phyloP scores from a whole-genome alignment of 1,140 invertebrate genomes.

The Brachionus asplanchnoidis region DNA sequence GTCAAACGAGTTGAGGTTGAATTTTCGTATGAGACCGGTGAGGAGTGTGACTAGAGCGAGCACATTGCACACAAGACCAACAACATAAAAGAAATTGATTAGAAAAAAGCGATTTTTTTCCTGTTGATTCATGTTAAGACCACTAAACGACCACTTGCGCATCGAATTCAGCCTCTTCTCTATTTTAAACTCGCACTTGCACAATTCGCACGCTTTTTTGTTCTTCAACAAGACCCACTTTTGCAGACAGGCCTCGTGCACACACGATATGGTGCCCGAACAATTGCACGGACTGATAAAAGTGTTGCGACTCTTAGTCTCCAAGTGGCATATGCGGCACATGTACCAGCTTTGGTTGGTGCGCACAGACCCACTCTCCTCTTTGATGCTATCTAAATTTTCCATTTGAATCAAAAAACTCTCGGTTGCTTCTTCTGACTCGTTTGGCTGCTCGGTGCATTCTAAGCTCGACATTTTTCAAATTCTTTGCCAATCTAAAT shows the following conservation, averaged over 20 bases:
- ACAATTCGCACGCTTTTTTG: slow-evolving; percentile 85
- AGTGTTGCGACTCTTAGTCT: not conserved
- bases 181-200: slow-evolving; percentile 83
- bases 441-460: not conserved
- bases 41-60: not conserved
- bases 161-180: not conserved
- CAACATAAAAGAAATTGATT: not conserved
- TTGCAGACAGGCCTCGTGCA: slow-evolving; percentile 86
- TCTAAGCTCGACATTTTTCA: slow-evolving; percentile 7
- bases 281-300: slow-evolving; percentile 80
- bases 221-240: slow-evolving; percentile 87
- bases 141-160: not conserved
- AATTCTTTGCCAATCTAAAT: not conserved
- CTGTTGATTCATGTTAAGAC: not conserved
- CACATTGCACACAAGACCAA: not conserved
- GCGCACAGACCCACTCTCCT: not conserved
- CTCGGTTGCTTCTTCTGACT: not conserved
- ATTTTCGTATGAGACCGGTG: not conserved
- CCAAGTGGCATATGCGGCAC: slow-evolving; percentile 55
- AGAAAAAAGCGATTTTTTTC: not conserved
- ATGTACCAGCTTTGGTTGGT: slow-evolving; percentile 42
- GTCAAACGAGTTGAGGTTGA: not conserved
- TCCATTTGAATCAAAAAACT: slow-evolving; percentile 22
- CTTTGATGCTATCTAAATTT: not conserved
- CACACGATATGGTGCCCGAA: slow-evolving; percentile 66